phyloP scores from a whole-genome alignment of 2,888 invertebrate species.

The Anagyrus pseudococci region DNA sequence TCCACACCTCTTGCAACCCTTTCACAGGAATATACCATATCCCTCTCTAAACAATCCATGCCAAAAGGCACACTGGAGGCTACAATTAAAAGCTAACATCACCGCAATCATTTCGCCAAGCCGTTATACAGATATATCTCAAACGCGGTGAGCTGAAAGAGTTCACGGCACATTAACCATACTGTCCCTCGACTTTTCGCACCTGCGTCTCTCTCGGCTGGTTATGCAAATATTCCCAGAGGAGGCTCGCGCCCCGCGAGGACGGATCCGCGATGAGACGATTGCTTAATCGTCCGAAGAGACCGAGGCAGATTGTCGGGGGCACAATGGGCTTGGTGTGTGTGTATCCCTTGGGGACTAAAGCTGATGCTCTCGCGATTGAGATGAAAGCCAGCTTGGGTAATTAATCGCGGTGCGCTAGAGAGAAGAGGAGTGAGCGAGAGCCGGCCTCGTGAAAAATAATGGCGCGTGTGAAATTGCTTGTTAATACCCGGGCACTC shows the following conservation, averaged over 20 bases:
- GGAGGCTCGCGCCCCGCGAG: background rate
- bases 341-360: too few relatives aligned
- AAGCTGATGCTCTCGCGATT: too few relatives aligned
- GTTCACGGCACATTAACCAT: constrained; percentile 54
- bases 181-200: constrained; percentile 45
- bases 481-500: constrained; percentile 32
- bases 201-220: constrained; percentile 33
- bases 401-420: constrained; percentile 47
- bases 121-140: background rate
- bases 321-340: constrained; percentile 11
- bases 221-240: constrained; percentile 51
- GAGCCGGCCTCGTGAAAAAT: too few relatives aligned
- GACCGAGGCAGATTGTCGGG: constrained; percentile 25
- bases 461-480: constrained; percentile 38
- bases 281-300: constrained; percentile 49
- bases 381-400: too few relatives aligned
- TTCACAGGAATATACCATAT: background rate
- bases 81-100: constrained; percentile 22
- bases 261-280: too few relatives aligned
- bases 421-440: too few relatives aligned
- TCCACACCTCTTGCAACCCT: too few relatives aligned
- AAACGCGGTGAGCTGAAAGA: constrained; percentile 36
- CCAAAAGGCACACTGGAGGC: too few relatives aligned
- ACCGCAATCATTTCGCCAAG: constrained; percentile 35
- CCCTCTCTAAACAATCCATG: background rate